Evolutionary conservation across 2,888 invertebrate genomes (phyloP), one percentile per base, ranked within the genome.

Genomic region (Monoplex corrugatus): DNA sequence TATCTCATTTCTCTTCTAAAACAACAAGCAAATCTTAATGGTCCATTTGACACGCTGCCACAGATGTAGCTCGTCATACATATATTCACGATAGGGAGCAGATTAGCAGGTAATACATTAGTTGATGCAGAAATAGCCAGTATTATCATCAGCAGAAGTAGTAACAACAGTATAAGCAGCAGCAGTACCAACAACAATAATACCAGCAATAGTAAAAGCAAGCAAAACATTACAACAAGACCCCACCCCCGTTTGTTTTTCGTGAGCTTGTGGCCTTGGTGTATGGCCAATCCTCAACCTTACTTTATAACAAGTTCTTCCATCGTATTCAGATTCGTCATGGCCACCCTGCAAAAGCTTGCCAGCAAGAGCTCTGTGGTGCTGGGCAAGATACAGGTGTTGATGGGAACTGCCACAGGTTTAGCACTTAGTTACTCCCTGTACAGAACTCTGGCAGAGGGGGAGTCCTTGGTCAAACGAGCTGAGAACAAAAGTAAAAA

Each of bases 351-450:
- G 35, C 45, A 57, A 23, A 84, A 35, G 32, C 35, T 84, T 16
- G 23, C 5, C 38, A 50, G 13, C 1, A 35, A 35, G n/a, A 28
- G 45, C 35, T 19, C 32, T 57, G 35, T 35, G 32, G 23, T 84
- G 45, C 5, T 84, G 45, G 35, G 84, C 38, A 84, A 57, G 45
- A 23, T 84, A n/a, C n/a, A 43, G n/a, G 35, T 57, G 5, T 35
- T 86, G n/a, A 86, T 86, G 86, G 44, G 68, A 0, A 43, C 86
- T n/a, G 68, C 68, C 40, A 32, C 86, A 8, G 86, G 85, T 1
- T 10, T 86, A 43, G 86, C 68, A 3, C 40, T 86, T 28, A 86
- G 43, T 43, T 86, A 86, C 86, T 13, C 57, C 5, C n/a, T 40
- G 23, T 86, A 86, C 43, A 38, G 50, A n/a, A n/a, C 86, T 2